These are phyloP conservation scores for Suncus etruscus DNA, from an alignment of 2,113 vertebrate genomes.

Conservation along the genomic window DNA sequence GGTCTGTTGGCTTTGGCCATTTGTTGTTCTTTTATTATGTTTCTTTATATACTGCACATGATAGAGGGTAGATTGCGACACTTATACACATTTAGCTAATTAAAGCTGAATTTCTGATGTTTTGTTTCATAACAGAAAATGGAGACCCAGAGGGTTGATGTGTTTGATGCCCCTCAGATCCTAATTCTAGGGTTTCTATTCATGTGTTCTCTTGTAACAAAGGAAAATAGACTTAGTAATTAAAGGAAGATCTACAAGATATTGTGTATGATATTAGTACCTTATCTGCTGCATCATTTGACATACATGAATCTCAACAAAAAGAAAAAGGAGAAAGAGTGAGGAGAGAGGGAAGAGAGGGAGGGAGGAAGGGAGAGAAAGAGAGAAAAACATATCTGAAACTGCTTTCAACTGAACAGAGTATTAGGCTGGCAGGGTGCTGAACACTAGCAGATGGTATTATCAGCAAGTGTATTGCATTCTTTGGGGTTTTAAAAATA, in stretches of 20 bases:
- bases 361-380: not conserved
- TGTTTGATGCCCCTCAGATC: not conserved
- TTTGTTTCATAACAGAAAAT: not conserved
- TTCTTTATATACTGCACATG: no score
- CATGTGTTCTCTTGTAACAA: not conserved
- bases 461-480: not conserved
- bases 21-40: no score
- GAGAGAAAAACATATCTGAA: not conserved
- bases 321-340: not conserved
- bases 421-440: not conserved
- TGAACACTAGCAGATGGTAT: not conserved
- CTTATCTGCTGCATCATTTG: not conserved
- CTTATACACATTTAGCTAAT: no score
- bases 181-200: not conserved
- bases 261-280: not conserved
- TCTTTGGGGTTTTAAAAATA: not conserved
- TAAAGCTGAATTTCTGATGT: not conserved
- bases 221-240: not conserved
- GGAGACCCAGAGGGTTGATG: not conserved
- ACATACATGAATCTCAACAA: not conserved
- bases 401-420: not conserved
- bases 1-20: no score
- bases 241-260: not conserved
- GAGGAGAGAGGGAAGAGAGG: no score
- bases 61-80: no score